Base-by-base conservation (phyloP, 2,797 vertebrate species). In the Distichodus sexfasciatus region DNA sequence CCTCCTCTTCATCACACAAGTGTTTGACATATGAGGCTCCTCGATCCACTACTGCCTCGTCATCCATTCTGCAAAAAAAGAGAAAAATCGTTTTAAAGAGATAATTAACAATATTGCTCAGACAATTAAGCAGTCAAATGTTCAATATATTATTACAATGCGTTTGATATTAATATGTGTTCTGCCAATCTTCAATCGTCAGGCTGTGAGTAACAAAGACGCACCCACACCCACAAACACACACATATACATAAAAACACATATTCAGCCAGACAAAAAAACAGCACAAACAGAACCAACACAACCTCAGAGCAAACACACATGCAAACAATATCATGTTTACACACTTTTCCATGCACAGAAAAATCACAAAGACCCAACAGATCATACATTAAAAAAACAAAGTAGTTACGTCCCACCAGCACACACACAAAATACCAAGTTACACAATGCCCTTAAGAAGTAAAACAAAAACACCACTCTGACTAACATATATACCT, bases 11-110 rank as follows among this genome's bases (percentile, higher is more conserved):
- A 44, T 99, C 95, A 36, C 96, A 99, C 40, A 98, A 87, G 7
- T 98, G 95, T 77, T 99, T 99, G 75, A 98, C 90, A 82, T 95
- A 99, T 55, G 95, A 93, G 5, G 96, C 95, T 69, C 97, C 97
- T 88, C 95, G 89, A 89, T 99, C 97, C 92, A 99, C 75, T 57
- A 99, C 94, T 0, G 96, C 96, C 84, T 99, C 97, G 85, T 98
- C 96, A 84, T 99, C 97, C 93, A 98, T 87, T 90, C 96, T 99
- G 72, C 87, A 91, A 19, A 59, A 1, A 17, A 12, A 65, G 2
- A 74, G 24, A 60, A 2, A 47, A 17, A 58, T 29, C 50, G 12
- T 29, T 33, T 51, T 31, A 64, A 14, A 44, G 8, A 36, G 3
- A 31, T 21, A 21, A 73, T 47, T 6, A 11, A 6, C 26, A n/a